These are phyloP conservation scores for Novumbra hubbsi DNA, from an alignment of 2,797 vertebrate genomes.

Conservation along the genomic window DNA sequence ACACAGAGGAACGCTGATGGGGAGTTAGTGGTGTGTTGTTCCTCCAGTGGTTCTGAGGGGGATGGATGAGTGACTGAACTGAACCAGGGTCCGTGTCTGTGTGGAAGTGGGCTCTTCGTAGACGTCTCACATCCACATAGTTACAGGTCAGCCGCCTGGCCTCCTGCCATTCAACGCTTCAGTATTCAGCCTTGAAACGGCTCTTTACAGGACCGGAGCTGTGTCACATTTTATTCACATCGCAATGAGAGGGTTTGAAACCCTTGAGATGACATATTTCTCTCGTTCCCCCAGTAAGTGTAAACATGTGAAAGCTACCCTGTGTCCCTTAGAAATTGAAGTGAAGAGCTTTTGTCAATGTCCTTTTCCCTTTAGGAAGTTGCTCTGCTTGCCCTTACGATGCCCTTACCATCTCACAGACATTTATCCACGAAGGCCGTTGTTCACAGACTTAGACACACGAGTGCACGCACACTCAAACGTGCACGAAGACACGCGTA, in stretches of 20 bases:
- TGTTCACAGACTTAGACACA: no score
- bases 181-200: not conserved
- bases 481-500: no score
- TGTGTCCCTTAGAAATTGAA: slow-evolving; percentile 38
- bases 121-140: not conserved
- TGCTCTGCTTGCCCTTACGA: slow-evolving; percentile 10
- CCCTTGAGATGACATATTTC: slow-evolving; percentile 5
- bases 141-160: not conserved
- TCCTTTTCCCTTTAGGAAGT: slow-evolving; percentile 56
- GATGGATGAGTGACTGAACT: not conserved
- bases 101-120: not conserved
- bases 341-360: slow-evolving; percentile 42
- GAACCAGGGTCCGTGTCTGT: not conserved
- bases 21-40: not conserved
- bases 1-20: not conserved
- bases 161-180: not conserved
- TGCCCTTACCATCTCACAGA: slow-evolving; percentile 20
- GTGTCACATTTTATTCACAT: not conserved
- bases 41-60: not conserved
- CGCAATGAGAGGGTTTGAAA: not conserved
- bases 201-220: not conserved
- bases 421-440: no score
- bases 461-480: no score
- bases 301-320: slow-evolving; percentile 34
- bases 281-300: slow-evolving; percentile 13